Evolutionary conservation across 1,140 invertebrate species (phyloP).

Genomic region (Globodera ellingtonae): DNA sequence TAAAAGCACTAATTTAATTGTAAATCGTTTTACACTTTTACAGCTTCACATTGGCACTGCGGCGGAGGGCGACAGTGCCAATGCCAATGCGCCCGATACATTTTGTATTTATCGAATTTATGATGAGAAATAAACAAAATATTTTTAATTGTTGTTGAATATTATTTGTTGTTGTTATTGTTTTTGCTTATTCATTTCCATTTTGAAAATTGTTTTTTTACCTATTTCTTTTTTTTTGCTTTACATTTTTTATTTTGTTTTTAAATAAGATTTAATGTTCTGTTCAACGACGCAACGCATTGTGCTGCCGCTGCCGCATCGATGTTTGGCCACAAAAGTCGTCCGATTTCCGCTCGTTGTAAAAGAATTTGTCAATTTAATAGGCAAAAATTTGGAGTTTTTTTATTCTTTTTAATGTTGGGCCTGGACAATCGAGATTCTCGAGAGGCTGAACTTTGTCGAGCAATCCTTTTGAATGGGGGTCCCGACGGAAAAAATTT

Average conservation of each 20-base stretch:
- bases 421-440: too few species aligned
- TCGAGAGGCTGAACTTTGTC: too few species aligned
- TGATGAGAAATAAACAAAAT: not conserved
- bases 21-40: not conserved
- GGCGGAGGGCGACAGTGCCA: not conserved
- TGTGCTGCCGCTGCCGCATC: not conserved
- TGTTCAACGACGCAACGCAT: not conserved
- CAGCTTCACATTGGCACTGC: slow-evolving; percentile 3
- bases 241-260: not conserved
- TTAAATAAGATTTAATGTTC: not conserved
- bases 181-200: not conserved
- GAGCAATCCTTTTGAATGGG: too few species aligned
- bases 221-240: not conserved
- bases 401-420: too few species aligned
- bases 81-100: not conserved
- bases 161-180: not conserved
- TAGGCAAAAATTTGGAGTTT: too few species aligned
- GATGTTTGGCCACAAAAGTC: not conserved
- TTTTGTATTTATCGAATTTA: slow-evolving; percentile 5
- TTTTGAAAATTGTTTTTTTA: not conserved
- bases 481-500: too few species aligned
- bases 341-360: not conserved
- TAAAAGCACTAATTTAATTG: too few species aligned
- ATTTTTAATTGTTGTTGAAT: not conserved
- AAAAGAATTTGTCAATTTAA: not conserved